Conservation (phyloP, 2,888 invertebrate genomes). For the Microchrysa polita region DNA sequence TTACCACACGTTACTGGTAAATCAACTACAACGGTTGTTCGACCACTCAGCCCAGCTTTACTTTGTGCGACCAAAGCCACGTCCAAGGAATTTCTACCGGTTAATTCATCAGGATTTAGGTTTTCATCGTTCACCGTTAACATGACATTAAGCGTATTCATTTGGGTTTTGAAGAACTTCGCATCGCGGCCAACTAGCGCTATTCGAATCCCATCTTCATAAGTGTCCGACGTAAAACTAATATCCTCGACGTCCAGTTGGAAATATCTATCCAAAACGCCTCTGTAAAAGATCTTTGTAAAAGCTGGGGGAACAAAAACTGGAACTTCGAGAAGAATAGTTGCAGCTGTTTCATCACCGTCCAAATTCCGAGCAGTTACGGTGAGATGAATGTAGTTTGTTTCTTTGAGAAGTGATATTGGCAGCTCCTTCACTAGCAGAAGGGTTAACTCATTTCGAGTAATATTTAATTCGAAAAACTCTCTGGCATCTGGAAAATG, state of each 20-base stretch:
- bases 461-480: neutral
- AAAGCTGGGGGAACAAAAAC: constrained; percentile 13
- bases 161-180: constrained; percentile 16
- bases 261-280: constrained; percentile 23
- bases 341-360: constrained; percentile 6
- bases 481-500: constrained; percentile 4
- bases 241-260: constrained; percentile 19
- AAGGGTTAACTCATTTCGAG: neutral
- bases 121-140: constrained; percentile 13
- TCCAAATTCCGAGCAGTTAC: constrained; percentile 6
- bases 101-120: constrained; percentile 20
- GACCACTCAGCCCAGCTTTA: neutral
- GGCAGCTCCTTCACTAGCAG: neutral
- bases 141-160: neutral
- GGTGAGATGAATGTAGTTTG: constrained; percentile 9
- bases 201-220: neutral
- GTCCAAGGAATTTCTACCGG: constrained; percentile 10
- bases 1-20: constrained; percentile 25
- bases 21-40: constrained; percentile 5
- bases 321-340: constrained; percentile 24
- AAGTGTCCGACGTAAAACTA: constrained; percentile 5
- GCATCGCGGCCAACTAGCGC: constrained; percentile 12
- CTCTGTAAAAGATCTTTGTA: constrained; percentile 24
- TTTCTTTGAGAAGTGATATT: neutral
- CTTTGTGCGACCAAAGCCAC: constrained; percentile 16